Conservation (phyloP, 2,797 vertebrate genomes). For the Heterohyrax brucei region DNA sequence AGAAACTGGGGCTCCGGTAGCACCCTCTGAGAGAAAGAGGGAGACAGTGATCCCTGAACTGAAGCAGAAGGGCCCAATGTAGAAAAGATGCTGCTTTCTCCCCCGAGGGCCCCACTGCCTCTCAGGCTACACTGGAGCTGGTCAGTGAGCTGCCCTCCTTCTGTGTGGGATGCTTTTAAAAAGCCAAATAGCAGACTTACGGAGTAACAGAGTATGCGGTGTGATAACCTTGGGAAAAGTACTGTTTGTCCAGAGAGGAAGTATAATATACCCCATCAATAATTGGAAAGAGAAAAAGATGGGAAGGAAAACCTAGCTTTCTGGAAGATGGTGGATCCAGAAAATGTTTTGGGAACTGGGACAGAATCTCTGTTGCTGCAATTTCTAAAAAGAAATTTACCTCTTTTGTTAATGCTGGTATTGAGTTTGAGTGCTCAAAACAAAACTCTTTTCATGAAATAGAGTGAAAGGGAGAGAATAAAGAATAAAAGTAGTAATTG, state of each 20-base stretch:
- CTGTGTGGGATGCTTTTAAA: neutral
- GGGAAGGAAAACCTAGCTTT: constrained; percentile 67
- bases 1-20: neutral
- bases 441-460: neutral
- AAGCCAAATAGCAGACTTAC: constrained; percentile 24
- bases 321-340: constrained; percentile 3
- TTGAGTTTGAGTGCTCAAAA: neutral
- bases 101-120: neutral
- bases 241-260: constrained; percentile 58
- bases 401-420: neutral
- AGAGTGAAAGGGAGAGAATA: neutral
- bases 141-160: neutral
- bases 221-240: constrained; percentile 67
- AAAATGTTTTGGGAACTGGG: neutral
- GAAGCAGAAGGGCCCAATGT: neutral
- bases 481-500: neutral
- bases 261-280: constrained; percentile 61
- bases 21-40: neutral
- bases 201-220: constrained; percentile 43
- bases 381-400: neutral
- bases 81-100: neutral
- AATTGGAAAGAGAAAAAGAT: constrained; percentile 29
- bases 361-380: neutral
- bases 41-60: neutral
- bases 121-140: neutral